phyloP scores from a whole-genome alignment of 2,888 invertebrate genomes.

The Toxonevra muliebris region DNA sequence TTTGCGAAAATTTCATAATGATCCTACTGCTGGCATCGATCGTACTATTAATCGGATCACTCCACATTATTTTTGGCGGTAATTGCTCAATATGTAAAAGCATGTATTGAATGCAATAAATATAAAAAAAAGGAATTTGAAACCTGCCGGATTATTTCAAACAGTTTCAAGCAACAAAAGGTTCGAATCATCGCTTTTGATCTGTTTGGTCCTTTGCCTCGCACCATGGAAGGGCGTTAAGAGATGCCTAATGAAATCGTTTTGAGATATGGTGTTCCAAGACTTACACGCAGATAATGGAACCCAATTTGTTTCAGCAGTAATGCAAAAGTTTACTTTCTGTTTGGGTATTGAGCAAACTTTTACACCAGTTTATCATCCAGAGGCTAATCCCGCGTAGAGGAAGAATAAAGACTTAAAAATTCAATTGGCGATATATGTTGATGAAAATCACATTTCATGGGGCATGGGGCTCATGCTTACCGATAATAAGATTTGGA shows the following conservation, averaged over 20 bases:
- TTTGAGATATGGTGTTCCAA: neutral
- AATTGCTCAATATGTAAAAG: slow-evolving; percentile 23
- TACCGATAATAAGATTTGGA: too few relatives aligned
- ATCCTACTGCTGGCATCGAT: slow-evolving; percentile 23
- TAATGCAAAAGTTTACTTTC: neutral
- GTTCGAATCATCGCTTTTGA: slow-evolving; percentile 14
- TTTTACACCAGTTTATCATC: slow-evolving; percentile 12
- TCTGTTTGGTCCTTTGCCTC: neutral
- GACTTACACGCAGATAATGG: slow-evolving; percentile 28
- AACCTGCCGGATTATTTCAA: slow-evolving; percentile 25
- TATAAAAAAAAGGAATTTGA: slow-evolving; percentile 26
- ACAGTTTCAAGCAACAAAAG: slow-evolving; percentile 20
- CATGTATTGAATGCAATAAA: slow-evolving; percentile 13
- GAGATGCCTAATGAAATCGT: slow-evolving; percentile 16
- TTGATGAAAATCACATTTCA: neutral
- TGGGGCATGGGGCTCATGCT: neutral
- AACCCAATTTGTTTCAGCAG: slow-evolving; percentile 10
- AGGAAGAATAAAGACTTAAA: neutral
- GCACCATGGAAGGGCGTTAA: slow-evolving; percentile 13
- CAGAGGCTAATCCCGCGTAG: slow-evolving; percentile 1
- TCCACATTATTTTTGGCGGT: slow-evolving; percentile 23
- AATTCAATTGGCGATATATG: neutral
- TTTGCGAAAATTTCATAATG: slow-evolving; percentile 18
- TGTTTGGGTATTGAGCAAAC: slow-evolving; percentile 11
- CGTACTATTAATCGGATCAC: slow-evolving; percentile 23